Percentiles rank a stretch among this genome's conserved stretches.
phyloP scores from a whole-genome alignment of 2,113 vertebrate genomes.

The Thalassarche chlororhynchos region DNA sequence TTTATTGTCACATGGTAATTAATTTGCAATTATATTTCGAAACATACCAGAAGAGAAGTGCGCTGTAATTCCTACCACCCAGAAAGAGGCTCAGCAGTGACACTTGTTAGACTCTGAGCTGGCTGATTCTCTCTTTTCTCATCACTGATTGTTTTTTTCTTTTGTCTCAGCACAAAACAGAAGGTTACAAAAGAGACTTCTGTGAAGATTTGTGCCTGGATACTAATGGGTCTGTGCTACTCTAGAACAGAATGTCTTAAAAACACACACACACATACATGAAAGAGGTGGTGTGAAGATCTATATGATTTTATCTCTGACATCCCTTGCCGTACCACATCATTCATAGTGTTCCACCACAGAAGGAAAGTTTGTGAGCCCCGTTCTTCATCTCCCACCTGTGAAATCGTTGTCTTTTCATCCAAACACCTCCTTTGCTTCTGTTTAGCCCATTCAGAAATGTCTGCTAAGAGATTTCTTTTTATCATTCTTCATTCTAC shows the following conservation, averaged over 20 bases:
- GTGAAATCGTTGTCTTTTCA: neutral
- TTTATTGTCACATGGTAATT: slow-evolving; percentile 44
- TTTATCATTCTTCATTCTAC: neutral
- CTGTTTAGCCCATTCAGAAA: neutral
- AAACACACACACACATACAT: neutral
- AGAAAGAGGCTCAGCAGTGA: slow-evolving; percentile 44
- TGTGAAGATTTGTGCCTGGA: neutral
- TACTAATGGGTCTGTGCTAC: neutral
- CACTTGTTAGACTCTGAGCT: slow-evolving; percentile 18
- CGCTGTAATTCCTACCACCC: slow-evolving; percentile 49
- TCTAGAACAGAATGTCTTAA: neutral
- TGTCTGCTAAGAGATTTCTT: neutral
- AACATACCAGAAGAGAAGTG: slow-evolving; percentile 49
- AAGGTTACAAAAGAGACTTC: neutral
- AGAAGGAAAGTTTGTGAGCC: neutral
- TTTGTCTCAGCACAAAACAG: slow-evolving; percentile 21
- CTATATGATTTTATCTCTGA: neutral
- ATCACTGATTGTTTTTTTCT: slow-evolving; percentile 16
- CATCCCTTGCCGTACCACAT: neutral
- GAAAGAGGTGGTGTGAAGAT: neutral
- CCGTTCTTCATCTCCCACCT: neutral
- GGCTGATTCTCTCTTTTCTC: slow-evolving; percentile 43
- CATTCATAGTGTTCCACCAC: neutral
- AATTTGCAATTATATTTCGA: slow-evolving; percentile 52
- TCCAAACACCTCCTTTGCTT: neutral